Evolutionary conservation across 1,140 invertebrate genomes (phyloP), one percentile per base, ranked within the genome.

Genomic region (Druon quercuslanigerum): DNA sequence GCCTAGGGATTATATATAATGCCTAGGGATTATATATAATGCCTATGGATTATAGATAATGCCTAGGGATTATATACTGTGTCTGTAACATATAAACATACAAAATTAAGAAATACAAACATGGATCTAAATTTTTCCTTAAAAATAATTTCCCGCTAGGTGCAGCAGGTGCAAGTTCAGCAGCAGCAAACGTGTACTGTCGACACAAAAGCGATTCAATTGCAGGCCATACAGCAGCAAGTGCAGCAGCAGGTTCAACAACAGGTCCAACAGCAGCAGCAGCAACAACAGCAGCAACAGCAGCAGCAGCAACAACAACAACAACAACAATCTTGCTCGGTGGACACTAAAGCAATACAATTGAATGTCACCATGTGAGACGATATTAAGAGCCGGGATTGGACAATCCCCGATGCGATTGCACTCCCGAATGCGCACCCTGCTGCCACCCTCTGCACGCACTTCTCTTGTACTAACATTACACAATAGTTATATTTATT

Each of bases 301-400:
- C 83, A 86, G 20, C 84, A 86, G 13, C 20, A 25, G 20, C 88
- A 88, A 20, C 91, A 92, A 77, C 90, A 92, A 75, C 88, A 91
- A 19, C 88, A 87, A 51, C 91, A 89, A 57, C 87, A 87, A 50
- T 86, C 89, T 79, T 90, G 89, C 81, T 80, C 88, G 51, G 90
- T 90, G 80, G 90, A 91, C 83, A 87, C 88, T 77, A 91, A 91
- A 90, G 90, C 90, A 89, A 91, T 91, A 91, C 90, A 91, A 79
- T 88, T 91, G 79, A 91, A 90, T 81, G 90, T 91, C 84, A 91
- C 90, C 85, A 91, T 91, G 88, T 91, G 90, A 91, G 88, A 91
- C 84, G 84, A 84, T 89, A 84, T 87, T 82, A 84, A 85, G 77
- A 84, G 83, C 80, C 81, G 85, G 82, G 83, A 88, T 80, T 90